Conservation (phyloP, 2,888 invertebrate genomes). For the Labia minor region DNA sequence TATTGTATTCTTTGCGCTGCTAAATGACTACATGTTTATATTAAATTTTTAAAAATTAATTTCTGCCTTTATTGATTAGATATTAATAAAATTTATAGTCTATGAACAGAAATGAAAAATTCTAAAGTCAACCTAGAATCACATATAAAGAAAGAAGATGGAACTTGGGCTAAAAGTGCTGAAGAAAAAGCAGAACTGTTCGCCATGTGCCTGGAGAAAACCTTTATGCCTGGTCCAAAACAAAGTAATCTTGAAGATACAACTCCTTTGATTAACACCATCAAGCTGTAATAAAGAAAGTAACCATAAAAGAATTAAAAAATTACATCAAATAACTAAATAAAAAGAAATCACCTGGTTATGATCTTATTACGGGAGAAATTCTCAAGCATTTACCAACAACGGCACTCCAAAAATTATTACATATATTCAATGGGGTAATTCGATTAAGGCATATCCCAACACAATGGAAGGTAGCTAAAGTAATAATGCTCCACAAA, state of each 20-base stretch:
- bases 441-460: not conserved
- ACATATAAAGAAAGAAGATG: not conserved
- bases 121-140: not conserved
- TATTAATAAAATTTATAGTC: no score
- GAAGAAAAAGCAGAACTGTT: not conserved
- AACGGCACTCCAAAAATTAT: not conserved
- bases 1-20: no score
- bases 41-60: no score
- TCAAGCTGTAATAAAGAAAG: not conserved
- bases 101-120: no score
- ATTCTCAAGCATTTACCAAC: not conserved
- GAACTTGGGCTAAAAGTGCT: not conserved
- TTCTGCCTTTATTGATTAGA: no score
- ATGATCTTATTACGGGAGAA: slow-evolving; percentile 4
- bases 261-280: not conserved
- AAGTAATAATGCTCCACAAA: not conserved
- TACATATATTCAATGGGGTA: not conserved
- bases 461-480: not conserved
- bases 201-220: not conserved
- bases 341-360: not conserved
- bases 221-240: not conserved
- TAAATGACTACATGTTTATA: no score
- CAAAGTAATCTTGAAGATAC: not conserved
- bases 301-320: not conserved
- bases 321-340: not conserved